A percentile compares a stretch with the other conserved stretches of the same genome.
Conservation (phyloP, 1,140 invertebrate genomes). For the Matsumurasca onukii region DNA sequence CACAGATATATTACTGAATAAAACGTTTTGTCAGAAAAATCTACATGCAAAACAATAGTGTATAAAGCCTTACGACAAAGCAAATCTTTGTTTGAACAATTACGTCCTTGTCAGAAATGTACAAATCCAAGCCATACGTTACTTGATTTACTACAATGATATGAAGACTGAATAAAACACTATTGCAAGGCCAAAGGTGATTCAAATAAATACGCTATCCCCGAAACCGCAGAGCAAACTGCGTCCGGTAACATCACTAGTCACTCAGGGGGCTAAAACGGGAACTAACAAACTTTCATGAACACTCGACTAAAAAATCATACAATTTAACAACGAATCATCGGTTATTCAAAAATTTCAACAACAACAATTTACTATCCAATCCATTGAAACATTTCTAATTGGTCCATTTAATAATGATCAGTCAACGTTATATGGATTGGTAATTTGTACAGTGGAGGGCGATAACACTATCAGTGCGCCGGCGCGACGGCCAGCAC, state of each 20-base stretch:
- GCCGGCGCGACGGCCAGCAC: neutral
- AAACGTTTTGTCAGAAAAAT: slow-evolving; percentile 17
- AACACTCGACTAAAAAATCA: slow-evolving; percentile 17
- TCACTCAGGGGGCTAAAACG: slow-evolving; percentile 11
- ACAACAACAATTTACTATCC: slow-evolving; percentile 25
- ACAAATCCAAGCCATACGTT: slow-evolving; percentile 8
- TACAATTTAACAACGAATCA: slow-evolving; percentile 24
- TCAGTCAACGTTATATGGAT: slow-evolving; percentile 21
- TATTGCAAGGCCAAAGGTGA: slow-evolving; percentile 19
- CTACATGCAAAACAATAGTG: too few species aligned
- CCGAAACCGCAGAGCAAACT: neutral
- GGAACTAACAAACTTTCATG: slow-evolving; percentile 15
- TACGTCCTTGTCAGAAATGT: neutral
- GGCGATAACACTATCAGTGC: slow-evolving; percentile 17
- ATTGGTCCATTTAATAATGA: slow-evolving; percentile 27
- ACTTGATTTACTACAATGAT: slow-evolving; percentile 19
- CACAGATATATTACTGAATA: neutral
- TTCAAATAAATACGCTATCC: slow-evolving; percentile 8
- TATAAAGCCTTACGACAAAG: slow-evolving; percentile 1
- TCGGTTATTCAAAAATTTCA: slow-evolving; percentile 19
- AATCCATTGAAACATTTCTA: slow-evolving; percentile 19
- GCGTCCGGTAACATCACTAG: neutral
- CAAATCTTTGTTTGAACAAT: neutral
- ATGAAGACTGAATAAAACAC: neutral
- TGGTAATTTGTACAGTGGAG: slow-evolving; percentile 16